Evolutionary conservation across 2,888 invertebrate species (phyloP), one percentile per base, ranked within the genome.

Genomic region (Phyllotreta cruciferae): DNA sequence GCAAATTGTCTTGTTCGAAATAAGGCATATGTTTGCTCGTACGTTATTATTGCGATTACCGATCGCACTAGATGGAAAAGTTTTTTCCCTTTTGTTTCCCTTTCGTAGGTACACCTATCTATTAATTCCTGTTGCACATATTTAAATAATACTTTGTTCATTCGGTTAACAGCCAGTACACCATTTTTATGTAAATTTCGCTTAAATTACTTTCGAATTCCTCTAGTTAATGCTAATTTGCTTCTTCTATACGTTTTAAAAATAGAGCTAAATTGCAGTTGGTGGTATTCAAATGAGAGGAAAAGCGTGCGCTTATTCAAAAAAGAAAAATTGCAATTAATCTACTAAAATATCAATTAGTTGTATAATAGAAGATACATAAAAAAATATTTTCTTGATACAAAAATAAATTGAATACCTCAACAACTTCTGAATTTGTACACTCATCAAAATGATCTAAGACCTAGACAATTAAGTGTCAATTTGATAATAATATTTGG

Each of bases 1-100:
- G 63, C 58, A 63, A 63, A 63, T 57, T 36, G 42, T 38, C 62
- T 45, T 50, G 62, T 63, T 63, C 53, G 37, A 34, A 44, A 50
- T 38, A 14, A 44, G 52, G 52, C n/a, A n/a, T 50, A 49, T 58
- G 58, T 58, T 58, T 47, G 54, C 53, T 58, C 8, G 63, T 58
- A 49, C 54, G 41, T 58, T 34, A 38, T 57, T 62, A 62, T 57
- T 62, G 11, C 8, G 13, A 35, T 14, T 7, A 38, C 9, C 34
- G 39, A 49, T 49, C 10, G 13, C 9, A 57, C 24, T 24, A 49
- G 35, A 7, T 49, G 35, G 49, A 49, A 49, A 11, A 49, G 10
- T 9, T 49, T 49, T 49, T 44, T 14, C 6, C 36, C 36, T 49
- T 49, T 35, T 49, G 10, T 49, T 49, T 49, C 6, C 36, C 36